A percentile compares a stretch with the other conserved stretches of the same genome.
Evolutionary conservation across 2,888 invertebrate species (phyloP).

Genomic region (Panopea generosa): DNA sequence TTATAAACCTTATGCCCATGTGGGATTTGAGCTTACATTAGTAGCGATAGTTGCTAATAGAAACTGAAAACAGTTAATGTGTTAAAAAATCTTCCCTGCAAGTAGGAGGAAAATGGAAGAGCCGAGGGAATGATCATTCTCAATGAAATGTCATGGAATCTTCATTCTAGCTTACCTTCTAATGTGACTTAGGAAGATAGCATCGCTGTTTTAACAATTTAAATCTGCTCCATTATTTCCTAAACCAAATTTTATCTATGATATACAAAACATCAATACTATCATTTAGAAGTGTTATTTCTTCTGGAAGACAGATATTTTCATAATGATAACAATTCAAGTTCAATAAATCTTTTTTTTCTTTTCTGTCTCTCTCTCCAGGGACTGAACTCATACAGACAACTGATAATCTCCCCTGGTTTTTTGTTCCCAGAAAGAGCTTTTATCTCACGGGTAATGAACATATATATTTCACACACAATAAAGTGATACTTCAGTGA

Average conservation of each 20-base stretch:
- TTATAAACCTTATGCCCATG: too few relatives aligned
- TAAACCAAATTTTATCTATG: slow-evolving; percentile 13
- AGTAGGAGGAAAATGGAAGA: too few relatives aligned
- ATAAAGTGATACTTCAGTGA: too few relatives aligned
- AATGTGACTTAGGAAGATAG: too few relatives aligned
- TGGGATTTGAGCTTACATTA: too few relatives aligned
- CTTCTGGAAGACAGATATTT: slow-evolving; percentile 28
- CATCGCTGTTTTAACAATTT: slow-evolving; percentile 23
- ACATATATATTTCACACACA: too few relatives aligned
- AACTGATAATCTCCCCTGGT: slow-evolving; percentile 32
- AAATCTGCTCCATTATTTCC: slow-evolving; percentile 24
- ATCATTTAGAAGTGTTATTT: slow-evolving; percentile 38
- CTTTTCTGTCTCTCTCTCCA: slow-evolving; percentile 3
- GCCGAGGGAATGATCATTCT: too few relatives aligned
- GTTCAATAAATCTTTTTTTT: slow-evolving; percentile 26
- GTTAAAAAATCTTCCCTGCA: too few relatives aligned
- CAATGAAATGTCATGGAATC: too few relatives aligned
- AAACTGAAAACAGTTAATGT: too few relatives aligned
- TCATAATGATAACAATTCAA: slow-evolving; percentile 22
- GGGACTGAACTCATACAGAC: slow-evolving; percentile 15
- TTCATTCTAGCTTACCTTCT: too few relatives aligned
- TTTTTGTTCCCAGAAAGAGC: slow-evolving; percentile 3
- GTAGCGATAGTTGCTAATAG: too few relatives aligned
- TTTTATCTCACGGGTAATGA: slow-evolving; percentile 1
- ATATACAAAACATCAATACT: slow-evolving; percentile 31